These are phyloP conservation scores for Polyommatus icarus DNA, from an alignment of 2,888 invertebrate genomes.

Conservation along the genomic window DNA sequence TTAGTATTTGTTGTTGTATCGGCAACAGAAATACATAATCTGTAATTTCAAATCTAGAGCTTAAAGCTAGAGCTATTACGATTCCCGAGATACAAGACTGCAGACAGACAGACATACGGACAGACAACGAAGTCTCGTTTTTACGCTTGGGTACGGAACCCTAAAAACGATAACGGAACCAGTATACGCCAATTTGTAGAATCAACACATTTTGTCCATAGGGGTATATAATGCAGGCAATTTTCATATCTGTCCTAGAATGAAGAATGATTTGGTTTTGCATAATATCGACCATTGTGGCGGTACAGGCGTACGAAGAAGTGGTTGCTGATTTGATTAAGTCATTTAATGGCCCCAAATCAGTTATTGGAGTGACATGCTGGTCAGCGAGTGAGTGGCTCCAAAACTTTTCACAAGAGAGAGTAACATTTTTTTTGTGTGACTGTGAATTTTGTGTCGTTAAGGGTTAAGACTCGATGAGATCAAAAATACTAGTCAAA, in stretches of 20 bases:
- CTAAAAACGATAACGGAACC: slow-evolving; percentile 27
- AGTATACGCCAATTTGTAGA: slow-evolving; percentile 42
- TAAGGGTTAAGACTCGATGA: too few relatives aligned
- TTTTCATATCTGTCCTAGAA: slow-evolving; percentile 21
- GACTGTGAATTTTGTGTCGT: too few relatives aligned
- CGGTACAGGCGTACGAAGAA: slow-evolving; percentile 27
- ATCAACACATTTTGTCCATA: slow-evolving; percentile 43
- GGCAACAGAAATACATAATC: too few relatives aligned
- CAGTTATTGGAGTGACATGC: slow-evolving; percentile 35
- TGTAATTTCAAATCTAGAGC: too few relatives aligned
- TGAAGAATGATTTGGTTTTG: slow-evolving; percentile 22
- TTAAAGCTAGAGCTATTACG: too few relatives aligned
- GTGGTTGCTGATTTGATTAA: slow-evolving; percentile 34
- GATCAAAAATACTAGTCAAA: neutral
- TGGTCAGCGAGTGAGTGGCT: slow-evolving; percentile 36
- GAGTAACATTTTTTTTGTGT: neutral
- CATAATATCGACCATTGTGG: slow-evolving; percentile 26
- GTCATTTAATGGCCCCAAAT: slow-evolving; percentile 34
- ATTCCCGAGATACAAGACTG: too few relatives aligned
- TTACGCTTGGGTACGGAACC: too few relatives aligned
- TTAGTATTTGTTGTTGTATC: too few relatives aligned
- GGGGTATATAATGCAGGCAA: slow-evolving; percentile 17
- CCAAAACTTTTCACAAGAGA: neutral
- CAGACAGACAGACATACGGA: too few relatives aligned
- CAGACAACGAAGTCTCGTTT: too few relatives aligned